phyloP scores from a whole-genome alignment of 2,797 vertebrate species.

The Diplodus puntazzo region DNA sequence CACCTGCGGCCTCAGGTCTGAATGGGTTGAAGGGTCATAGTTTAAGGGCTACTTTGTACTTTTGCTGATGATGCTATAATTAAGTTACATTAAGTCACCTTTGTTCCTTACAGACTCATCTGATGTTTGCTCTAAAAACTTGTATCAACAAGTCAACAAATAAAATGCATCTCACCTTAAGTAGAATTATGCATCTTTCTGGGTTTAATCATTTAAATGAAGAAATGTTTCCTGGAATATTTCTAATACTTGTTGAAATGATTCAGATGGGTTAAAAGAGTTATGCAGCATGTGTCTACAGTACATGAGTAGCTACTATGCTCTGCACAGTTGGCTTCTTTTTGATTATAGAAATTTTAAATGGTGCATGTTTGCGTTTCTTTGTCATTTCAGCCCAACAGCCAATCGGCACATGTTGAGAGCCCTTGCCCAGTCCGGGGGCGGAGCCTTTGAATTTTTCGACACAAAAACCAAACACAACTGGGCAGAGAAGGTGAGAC shows the following conservation, averaged over 20 bases:
- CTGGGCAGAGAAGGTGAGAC: slow-evolving; percentile 90
- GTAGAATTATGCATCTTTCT: too few relatives aligned
- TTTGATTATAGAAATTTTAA: not conserved
- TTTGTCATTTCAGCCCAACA: slow-evolving; percentile 81
- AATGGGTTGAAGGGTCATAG: not conserved
- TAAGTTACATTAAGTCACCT: too few relatives aligned
- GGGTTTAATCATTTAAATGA: too few relatives aligned
- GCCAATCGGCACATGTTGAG: slow-evolving; percentile 91
- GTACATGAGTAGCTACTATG: not conserved
- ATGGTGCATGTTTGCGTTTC: not conserved
- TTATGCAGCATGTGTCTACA: not conserved
- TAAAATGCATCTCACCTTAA: too few relatives aligned
- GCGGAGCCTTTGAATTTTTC: slow-evolving; percentile 91
- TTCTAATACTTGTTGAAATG: too few relatives aligned
- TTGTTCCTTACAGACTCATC: too few relatives aligned
- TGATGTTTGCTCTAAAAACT: too few relatives aligned
- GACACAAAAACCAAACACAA: slow-evolving; percentile 88
- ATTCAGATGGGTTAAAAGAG: not conserved
- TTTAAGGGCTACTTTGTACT: not conserved
- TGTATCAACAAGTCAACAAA: too few relatives aligned
- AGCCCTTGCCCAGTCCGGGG: slow-evolving; percentile 87
- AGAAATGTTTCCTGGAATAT: too few relatives aligned
- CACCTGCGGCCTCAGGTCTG: slow-evolving; percentile 89
- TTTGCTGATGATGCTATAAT: too few relatives aligned
- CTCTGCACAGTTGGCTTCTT: not conserved